Base-by-base conservation (phyloP, 2,113 vertebrate species). In the Enhydra lutris region DNA sequence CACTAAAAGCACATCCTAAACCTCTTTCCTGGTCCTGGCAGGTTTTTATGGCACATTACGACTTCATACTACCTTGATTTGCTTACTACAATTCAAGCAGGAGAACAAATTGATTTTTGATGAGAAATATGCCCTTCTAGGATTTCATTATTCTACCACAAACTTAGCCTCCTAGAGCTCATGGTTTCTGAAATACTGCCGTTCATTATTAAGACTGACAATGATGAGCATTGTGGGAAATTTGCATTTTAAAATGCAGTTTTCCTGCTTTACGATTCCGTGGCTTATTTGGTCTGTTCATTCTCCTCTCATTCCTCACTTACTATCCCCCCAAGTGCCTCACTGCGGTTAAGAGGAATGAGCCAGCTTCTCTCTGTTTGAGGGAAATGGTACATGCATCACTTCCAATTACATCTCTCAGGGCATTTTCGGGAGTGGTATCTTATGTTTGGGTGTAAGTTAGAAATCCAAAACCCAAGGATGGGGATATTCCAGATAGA, bases 171-270 rank as follows among this genome's bases (percentile, higher is more conserved):
- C 96, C 29, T 42, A 61, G 47, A 76, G 63, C 76, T 95, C 59
- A 92, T 97, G 39, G 76, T 85, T 97, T 96, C 34, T 96, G 87
- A 95, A 97, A 90, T 81, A n/a, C 20, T 90, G 59, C 90, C 90
- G 89, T 95, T 79, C 45, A 81, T 91, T 96, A 94, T 96, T 96
- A 96, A 88, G 57, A 94, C 0, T 39, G 88, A 88, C 45, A 65
- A 13, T 90, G 74, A 90, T 23, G 23, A 88, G 52, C 81, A 82
- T 29, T 89, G 74, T 94, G 87, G 61, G 76, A 76, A 94, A 87
- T 97, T 92, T 94, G 76, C 92, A 91, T 96, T 87, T 95, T 96
- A 74, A 92, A 96, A 85, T n/a, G 29, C 36, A 65, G 13, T 76
- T 92, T 93, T 81, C 84, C 67, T 90, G 18, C 71, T 94, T 96